Evolutionary conservation across 2,888 invertebrate species (phyloP), one percentile per base, ranked within the genome.

Genomic region (Deilephila porcellus): DNA sequence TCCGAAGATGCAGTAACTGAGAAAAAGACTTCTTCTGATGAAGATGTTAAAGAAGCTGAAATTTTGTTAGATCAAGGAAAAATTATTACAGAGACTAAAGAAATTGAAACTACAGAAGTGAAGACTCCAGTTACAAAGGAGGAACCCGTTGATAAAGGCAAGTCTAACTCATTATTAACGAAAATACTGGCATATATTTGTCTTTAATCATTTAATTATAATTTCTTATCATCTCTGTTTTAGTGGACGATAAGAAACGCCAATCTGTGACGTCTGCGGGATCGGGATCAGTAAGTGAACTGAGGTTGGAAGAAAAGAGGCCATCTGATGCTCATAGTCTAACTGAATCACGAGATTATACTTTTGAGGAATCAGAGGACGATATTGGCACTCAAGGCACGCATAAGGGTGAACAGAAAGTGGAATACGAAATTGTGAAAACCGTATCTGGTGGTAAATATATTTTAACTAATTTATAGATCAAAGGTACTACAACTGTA

Each of bases 1-100:
- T 95, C 95, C 17, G 95, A 95, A 87, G 95, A 95, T 78, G 95
- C 92, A 20, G 95, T 95, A 0, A 95, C 95, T 8, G 95, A 94
- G 75, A 95, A 95, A 78, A 95, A 95, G 75, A 92, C 94, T 7
- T 95, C 95, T 8, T 94, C 94, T 2, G 95, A 95, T 83, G 94
- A 94, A 79, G 92, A 92, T 70, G 85, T 81, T 0, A 90, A 86
- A 81, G 89, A 89, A 67, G 81, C 79, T n/a, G 86, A 88, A 56
- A 64, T 56, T 19, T n/a, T 84, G 14, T 74, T 85, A 7, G 81
- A 81, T 37, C 76, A 80, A 0, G 83, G 81, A 63, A 82, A 83
- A 74, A 84, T 83, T 71, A 85, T 81, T 5, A 75, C 78, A 19
- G 73, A 75, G 64, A 75, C 82, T 7, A 84, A 80, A 75, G 82